Percentiles rank a stretch among this genome's conserved stretches.
phyloP scores from a whole-genome alignment of 2,888 invertebrate species.

The Acrobasis consociella region DNA sequence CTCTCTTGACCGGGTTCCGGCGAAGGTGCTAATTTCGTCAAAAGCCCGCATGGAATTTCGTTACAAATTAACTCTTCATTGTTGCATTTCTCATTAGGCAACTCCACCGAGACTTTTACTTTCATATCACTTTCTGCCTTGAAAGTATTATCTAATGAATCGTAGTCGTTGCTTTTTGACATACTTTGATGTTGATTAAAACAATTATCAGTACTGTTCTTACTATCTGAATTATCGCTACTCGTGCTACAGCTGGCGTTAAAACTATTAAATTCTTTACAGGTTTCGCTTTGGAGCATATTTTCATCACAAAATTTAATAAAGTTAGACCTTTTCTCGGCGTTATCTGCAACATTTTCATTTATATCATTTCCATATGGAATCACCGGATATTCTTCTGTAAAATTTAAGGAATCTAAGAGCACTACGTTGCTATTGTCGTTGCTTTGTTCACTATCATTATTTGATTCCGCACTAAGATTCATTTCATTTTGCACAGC shows the following conservation, averaged over 20 bases:
- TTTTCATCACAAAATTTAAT: conserved; percentile 69
- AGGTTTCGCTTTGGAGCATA: conserved; percentile 75
- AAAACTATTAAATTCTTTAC: conserved; percentile 74
- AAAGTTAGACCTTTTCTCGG: conserved; percentile 49
- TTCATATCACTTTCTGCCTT: conserved; percentile 58
- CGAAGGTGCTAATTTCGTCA: conserved; percentile 61
- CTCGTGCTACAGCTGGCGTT: conserved; percentile 63
- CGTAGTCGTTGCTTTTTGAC: conserved; percentile 64
- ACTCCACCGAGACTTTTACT: conserved; percentile 66
- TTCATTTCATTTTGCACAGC: conserved; percentile 55
- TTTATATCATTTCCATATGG: conserved; percentile 53
- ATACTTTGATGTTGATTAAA: conserved; percentile 58
- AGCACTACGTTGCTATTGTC: conserved; percentile 59
- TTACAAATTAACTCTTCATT: conserved; percentile 45
- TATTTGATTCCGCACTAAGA: conserved; percentile 44
- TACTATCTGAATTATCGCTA: conserved; percentile 60
- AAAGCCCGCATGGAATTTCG: conserved; percentile 48
- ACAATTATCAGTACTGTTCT: conserved; percentile 54
- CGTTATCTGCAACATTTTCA: conserved; percentile 51
- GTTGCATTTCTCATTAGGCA: conserved; percentile 52
- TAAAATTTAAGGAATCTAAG: conserved; percentile 65
- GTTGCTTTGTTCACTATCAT: conserved; percentile 47
- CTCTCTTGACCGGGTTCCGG: conserved; percentile 58
- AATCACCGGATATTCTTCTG: conserved; percentile 61
- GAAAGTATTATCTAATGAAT: conserved; percentile 60